A percentile compares a stretch with the other conserved stretches of the same genome.
phyloP scores from a whole-genome alignment of 2,113 vertebrate species.

The Corythornis cristatus region DNA sequence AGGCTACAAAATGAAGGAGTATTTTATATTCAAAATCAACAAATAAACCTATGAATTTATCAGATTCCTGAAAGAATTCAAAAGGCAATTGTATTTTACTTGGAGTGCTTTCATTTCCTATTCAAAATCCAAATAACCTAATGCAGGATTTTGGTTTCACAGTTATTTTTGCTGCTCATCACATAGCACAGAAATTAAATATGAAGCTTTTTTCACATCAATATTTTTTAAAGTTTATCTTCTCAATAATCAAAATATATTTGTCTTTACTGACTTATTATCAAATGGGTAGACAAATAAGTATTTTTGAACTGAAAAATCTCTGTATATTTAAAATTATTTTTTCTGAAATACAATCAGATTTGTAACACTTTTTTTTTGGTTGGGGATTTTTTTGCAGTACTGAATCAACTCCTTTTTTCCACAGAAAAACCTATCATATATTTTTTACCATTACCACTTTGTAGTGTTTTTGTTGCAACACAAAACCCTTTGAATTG shows the following conservation, averaged over 20 bases:
- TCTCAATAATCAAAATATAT: neutral
- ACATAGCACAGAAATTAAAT: neutral
- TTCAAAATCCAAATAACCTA: neutral
- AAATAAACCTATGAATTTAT: neutral
- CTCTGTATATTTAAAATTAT: neutral
- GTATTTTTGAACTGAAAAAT: neutral
- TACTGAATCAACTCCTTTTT: neutral
- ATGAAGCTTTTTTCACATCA: neutral
- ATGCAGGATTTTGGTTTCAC: neutral
- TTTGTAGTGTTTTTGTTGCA: neutral
- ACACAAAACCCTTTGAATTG: neutral
- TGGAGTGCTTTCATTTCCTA: neutral
- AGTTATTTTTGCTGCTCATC: neutral
- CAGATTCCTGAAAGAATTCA: neutral
- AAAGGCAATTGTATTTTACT: neutral
- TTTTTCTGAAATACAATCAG: fast-evolving
- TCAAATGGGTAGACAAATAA: neutral
- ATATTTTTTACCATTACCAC: neutral
- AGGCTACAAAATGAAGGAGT: neutral
- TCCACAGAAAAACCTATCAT: neutral
- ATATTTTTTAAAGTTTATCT: neutral
- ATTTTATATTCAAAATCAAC: neutral
- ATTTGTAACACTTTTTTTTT: neutral
- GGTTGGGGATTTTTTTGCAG: neutral
- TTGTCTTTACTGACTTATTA: neutral